phyloP scores from a whole-genome alignment of 2,113 vertebrate genomes.

The Scopus umbretta region DNA sequence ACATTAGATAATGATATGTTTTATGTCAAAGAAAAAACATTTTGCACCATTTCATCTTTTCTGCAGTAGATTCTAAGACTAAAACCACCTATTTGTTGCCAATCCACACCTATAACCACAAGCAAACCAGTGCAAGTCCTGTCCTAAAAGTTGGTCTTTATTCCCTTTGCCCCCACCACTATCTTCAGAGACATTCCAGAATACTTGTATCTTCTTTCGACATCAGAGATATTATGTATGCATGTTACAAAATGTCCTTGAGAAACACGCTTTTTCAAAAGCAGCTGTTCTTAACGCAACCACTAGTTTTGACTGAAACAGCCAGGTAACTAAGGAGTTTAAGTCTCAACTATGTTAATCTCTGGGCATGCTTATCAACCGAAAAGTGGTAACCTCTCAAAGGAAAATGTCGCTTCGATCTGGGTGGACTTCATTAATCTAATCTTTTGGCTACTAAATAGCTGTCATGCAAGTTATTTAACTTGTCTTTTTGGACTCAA shows the following conservation, averaged over 20 bases:
- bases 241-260: background rate
- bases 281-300: background rate
- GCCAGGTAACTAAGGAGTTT: background rate
- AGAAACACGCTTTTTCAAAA: background rate
- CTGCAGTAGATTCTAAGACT: background rate
- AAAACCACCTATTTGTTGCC: background rate
- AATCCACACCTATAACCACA: background rate
- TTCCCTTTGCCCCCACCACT: background rate
- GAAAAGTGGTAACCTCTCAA: background rate
- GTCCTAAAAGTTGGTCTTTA: background rate
- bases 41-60: background rate
- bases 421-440: background rate
- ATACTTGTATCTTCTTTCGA: background rate
- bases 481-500: background rate
- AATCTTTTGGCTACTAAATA: background rate
- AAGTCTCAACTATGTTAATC: background rate
- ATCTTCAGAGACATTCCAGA: background rate
- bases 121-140: background rate
- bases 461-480: background rate
- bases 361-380: background rate
- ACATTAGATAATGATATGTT: background rate
- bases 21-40: background rate
- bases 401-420: background rate
- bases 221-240: background rate
- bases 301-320: background rate